phyloP scores from a whole-genome alignment of 1,140 invertebrate species.

The Calliopsis andreniformis region DNA sequence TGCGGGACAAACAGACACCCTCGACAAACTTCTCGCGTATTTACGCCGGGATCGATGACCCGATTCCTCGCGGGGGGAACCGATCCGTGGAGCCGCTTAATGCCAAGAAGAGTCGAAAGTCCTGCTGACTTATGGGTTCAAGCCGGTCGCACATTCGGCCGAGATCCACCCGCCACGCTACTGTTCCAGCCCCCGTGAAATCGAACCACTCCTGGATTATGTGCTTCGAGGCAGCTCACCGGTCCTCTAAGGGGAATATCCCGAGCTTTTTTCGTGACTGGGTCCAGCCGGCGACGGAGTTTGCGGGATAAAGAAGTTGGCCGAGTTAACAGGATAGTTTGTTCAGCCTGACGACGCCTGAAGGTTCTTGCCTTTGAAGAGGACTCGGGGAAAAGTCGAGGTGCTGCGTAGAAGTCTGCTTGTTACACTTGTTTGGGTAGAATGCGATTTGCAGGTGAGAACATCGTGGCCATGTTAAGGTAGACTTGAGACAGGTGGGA shows the following conservation, averaged over 20 bases:
- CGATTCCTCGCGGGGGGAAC: conserved; percentile 25
- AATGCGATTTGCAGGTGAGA: too few species aligned
- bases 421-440: too few species aligned
- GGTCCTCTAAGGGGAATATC: too few species aligned
- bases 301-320: conserved; percentile 2
- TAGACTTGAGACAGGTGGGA: too few species aligned
- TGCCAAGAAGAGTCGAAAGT: conserved; percentile 4
- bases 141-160: not conserved
- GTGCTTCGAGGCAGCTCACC: not conserved
- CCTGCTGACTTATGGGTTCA: conserved; percentile 23
- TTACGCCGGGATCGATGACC: conserved; percentile 56
- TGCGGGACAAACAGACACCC: conserved; percentile 32
- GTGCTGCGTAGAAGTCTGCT: too few species aligned
- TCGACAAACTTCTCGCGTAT: conserved; percentile 54
- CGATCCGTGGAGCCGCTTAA: conserved; percentile 18
- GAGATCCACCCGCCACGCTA: not conserved
- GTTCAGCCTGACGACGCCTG: not conserved
- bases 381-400: not conserved
- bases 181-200: not conserved
- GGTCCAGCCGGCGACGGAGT: too few species aligned
- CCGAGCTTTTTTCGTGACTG: too few species aligned
- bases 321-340: conserved; percentile 4
- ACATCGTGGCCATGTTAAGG: too few species aligned
- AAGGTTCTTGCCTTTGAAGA: not conserved
- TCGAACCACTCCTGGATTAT: not conserved